Base-by-base conservation (phyloP, 2,113 vertebrate species). In the Campylomormyrus numenius region DNA sequence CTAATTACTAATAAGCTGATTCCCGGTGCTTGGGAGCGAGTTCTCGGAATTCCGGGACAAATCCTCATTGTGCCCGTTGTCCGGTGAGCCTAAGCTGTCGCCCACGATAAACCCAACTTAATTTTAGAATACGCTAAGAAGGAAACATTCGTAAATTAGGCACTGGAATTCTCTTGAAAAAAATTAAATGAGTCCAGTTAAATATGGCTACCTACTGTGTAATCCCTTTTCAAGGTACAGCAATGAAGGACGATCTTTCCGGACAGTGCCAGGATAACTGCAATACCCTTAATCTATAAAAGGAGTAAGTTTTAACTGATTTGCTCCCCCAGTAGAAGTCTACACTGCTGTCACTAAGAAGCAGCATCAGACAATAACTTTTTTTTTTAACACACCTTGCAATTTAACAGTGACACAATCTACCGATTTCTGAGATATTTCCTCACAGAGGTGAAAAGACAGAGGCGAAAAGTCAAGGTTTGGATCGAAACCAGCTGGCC, bases 401-500 rank as follows among this genome's bases (percentile, higher is more conserved):
- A 85, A 85, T 89, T 85, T 85, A 85, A 85, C 39, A n/a, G 27
- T 19, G 77, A 84, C 53, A 77, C 88, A 85, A 58, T 45, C 49
- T 7, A 5, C 77, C 50, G 13, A 21, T 50, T 56, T 85, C 19
- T 24, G 17, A 45, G 77, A 39, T 19, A 24, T 56, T 85, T 85
- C 52, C 21, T 46, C 77, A 5, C 70, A 5, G 31, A 77, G 70
- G 70, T 39, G 70, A 39, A 77, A 27, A 74, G n/a, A 35, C 70
- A 74, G n/a, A 10, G 88, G 74, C 35, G 11, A 31, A 56, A 87
- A 87, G 52, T 56, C 49, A 35, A 87, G 35, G 56, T 39, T 45
- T 66, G 52, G 87, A 19, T 87, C 87, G 17, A 88, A 87, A 88
- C 74, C 89, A 90, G 89, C 62, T 77, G 89, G 85, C 85, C 58